Evolutionary conservation across 2,888 invertebrate genomes (phyloP), one percentile per base, ranked within the genome.

Genomic region (Acrocyrtus sp.): DNA sequence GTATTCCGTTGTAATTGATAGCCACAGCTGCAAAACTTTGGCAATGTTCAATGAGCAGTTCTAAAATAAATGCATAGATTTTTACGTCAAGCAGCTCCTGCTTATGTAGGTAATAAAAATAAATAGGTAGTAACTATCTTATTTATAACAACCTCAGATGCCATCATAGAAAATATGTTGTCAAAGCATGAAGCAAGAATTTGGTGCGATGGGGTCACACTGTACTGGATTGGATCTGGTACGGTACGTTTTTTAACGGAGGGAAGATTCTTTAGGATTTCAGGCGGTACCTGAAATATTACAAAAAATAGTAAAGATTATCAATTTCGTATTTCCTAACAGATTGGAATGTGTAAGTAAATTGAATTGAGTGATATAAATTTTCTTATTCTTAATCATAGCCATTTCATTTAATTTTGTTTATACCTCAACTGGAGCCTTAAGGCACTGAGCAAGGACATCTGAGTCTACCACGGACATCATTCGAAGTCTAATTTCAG

Each of bases 1-100:
- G 24, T 82, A 76, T 84, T 84, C 92, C 87, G 88, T 84, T 79
- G 94, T 94, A 75, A 95, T 86, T 2, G 93, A 94, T 75, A 96
- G 86, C 94, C 95, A 96, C 79, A 95, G 86, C 78, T 94, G 92
- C 41, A 95, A 86, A 56, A 94, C 90, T 83, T 93, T 90, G 85
- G 95, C 95, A 83, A 95, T 88, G 83, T 91, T 91, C 21, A 90
- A 88, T 83, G 92, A 90, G 58, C 90, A 89, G 84, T 90, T 89
- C 88, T 90, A 84, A 3, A 81, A 81, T 58, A 67, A 47, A 27
- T 69, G 74, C n/a, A n/a, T n/a, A n/a, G 62, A 65, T 50, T 62
- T 10, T 57, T 21, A 41, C 15, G 53, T n/a, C 24, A 39, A 27
- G 10, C 24, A 41, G 19, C 21, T n/a, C 12, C 45, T 17, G 39